phyloP scores from a whole-genome alignment of 2,888 invertebrate genomes.

The Mechanitis mazaeus region DNA sequence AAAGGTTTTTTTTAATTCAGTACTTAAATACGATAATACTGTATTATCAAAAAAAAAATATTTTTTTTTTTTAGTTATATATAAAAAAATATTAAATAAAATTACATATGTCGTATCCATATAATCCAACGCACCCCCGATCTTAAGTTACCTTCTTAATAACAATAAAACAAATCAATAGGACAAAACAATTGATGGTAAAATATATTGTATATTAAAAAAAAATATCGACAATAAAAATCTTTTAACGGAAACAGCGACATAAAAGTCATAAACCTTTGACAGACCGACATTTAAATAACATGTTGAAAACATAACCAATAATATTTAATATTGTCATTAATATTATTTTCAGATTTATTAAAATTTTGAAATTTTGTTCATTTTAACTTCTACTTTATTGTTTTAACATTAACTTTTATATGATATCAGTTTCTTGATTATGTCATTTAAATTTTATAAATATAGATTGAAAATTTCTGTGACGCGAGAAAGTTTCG shows the following conservation, averaged over 20 bases:
- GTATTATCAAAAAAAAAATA: too few species aligned
- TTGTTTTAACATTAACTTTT: too few species aligned
- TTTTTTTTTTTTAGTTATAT: background rate
- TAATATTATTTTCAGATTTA: conserved; percentile 13
- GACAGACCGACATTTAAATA: conserved; percentile 18
- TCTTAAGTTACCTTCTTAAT: conserved; percentile 49
- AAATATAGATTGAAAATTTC: too few species aligned
- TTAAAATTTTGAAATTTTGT: background rate
- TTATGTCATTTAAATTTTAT: too few species aligned
- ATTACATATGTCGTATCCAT: conserved; percentile 44
- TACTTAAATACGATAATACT: too few species aligned
- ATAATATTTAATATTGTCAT: conserved; percentile 23
- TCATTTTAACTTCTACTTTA: too few species aligned
- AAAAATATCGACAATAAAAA: conserved; percentile 25
- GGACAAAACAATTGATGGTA: conserved; percentile 31
- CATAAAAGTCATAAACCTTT: conserved; percentile 30
- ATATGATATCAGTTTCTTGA: too few species aligned
- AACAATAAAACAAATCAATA: conserved; percentile 58
- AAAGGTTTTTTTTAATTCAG: too few species aligned
- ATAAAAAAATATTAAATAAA: background rate
- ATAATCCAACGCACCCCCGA: conserved; percentile 25
- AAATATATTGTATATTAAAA: conserved; percentile 30
- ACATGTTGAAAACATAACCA: conserved; percentile 10
- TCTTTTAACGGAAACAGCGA: conserved; percentile 23
- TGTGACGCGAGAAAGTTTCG: too few species aligned